Evolutionary conservation across 1,140 invertebrate genomes (phyloP), one percentile per base, ranked within the genome.

Genomic region (Cydia strobilella): DNA sequence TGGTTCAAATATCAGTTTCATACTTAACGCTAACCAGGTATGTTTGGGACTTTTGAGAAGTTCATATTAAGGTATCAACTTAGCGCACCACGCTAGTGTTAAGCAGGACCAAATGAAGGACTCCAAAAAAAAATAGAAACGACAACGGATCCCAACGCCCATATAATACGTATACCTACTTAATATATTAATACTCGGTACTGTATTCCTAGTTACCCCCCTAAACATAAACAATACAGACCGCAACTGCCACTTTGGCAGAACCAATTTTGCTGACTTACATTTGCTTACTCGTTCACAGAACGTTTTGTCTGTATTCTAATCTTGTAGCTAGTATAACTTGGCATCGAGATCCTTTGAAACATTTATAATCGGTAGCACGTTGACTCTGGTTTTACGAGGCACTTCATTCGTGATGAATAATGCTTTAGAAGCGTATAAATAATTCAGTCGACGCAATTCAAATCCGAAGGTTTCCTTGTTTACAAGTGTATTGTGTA

Each of bases 401-500:
- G 48, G 0, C n/a, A 51, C 18, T 51, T 51, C n/a, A n/a, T 15
- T 51, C 48, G 0, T 51, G n/a, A 51, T 18, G 48, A 51, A 51
- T 51, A 51, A 6, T 4, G 15, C 48, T 18, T 15, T 51, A 51
- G 10, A 42, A 42, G 42, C 9, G 48, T 51, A 51, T 51, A 51
- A 51, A 51, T 51, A 51, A 18, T 51, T 51, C 48, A 51, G 13
- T 7, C n/a, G 48, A 51, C 48, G 48, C n/a, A n/a, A 51, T 51
- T 51, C 48, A 51, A 51, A 51, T 51, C 12, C 48, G 6, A 18
- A 51, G 48, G n/a, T 51, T 51, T 51, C 48, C 48, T 51, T 51
- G 48, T 51, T 51, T 51, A 51, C 48, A 51, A 51, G 48, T 18
- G 48, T 51, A 51, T 51, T 51, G n/a, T 51, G n/a, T 18, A 18